Evolutionary conservation across 2,113 vertebrate species (phyloP), one percentile per base, ranked within the genome.

Genomic region (Gadus macrocephalus): DNA sequence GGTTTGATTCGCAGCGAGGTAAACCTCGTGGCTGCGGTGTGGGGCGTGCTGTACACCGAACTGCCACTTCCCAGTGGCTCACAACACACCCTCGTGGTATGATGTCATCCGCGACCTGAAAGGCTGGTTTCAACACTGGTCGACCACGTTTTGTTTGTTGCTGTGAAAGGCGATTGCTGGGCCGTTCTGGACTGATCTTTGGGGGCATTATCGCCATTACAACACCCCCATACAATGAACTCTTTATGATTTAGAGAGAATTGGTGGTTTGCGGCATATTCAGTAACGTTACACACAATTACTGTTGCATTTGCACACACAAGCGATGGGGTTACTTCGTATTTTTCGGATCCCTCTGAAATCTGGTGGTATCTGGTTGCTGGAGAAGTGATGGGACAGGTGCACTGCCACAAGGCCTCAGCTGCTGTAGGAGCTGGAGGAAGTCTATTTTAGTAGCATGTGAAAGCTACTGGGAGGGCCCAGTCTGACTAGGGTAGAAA

Each of bases 371-470:
- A 74, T 85, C 73, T 77, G 78, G 63, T 75, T 53, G 53, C 71
- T 15, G 17, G 35, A 83, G 86, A 88, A 79, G 68, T 77, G 80
- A 85, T 71, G 72, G 73, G 83, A 92, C 89, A 90, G 88, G 90
- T 92, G 91, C 79, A 9, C 19, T 55, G 68, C 78, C 67, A 62
- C 73, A 55, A 74, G 73, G 73, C 79, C 74, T 80, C 90, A 91
- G 90, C 87, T 91, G 91, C 87, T 75, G 73, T 76, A 67, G 28
- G 79, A 77, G 78, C 27, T 77, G 31, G 19, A 67, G 16, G n/a
- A 49, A 28, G 71, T 88, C 91, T 93, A 91, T 93, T 91, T 93
- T 88, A 75, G 91, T 90, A 80, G 71, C 67, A 78, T 64, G 74
- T 78, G 76, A 72, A 58, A 80, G 76, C 73, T 76, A 79, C 66